Percentiles rank a stretch among this genome's conserved stretches.
Conservation (phyloP, 2,888 invertebrate species). For the Epirrita christyi region DNA sequence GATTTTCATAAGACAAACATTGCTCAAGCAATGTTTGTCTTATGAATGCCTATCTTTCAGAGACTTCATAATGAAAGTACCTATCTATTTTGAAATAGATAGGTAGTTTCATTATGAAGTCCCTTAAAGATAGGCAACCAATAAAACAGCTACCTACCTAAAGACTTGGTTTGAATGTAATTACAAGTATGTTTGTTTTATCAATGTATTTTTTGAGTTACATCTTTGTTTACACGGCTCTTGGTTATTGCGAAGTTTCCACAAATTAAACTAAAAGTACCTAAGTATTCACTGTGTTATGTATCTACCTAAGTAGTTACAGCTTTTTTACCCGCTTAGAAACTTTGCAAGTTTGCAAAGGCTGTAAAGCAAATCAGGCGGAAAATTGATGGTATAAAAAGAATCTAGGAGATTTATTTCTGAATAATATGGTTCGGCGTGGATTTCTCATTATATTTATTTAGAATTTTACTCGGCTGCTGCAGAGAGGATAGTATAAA, state of each 20-base stretch:
- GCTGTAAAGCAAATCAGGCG: slow-evolving; percentile 22
- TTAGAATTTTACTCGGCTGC: too few species aligned
- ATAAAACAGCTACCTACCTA: too few species aligned
- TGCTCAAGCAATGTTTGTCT: too few species aligned
- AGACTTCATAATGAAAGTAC: too few species aligned
- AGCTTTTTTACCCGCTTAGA: slow-evolving; percentile 20
- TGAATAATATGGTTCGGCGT: slow-evolving; percentile 8
- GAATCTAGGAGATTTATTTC: slow-evolving; percentile 13
- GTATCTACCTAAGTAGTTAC: slow-evolving; percentile 7
- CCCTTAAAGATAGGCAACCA: too few species aligned
- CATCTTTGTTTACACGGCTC: slow-evolving; percentile 24
- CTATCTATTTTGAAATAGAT: too few species aligned
- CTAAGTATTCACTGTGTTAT: slow-evolving; percentile 22
- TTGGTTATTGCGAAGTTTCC: slow-evolving; percentile 20
- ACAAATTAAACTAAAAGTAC: slow-evolving; percentile 15
- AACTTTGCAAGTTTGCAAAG: slow-evolving; percentile 30
- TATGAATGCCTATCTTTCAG: too few species aligned
- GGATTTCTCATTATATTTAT: too few species aligned
- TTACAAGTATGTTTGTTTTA: not conserved
- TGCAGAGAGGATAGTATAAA: too few species aligned
- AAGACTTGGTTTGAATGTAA: not conserved
- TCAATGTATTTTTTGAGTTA: slow-evolving; percentile 19
- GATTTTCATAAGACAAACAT: too few species aligned
- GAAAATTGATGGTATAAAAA: slow-evolving; percentile 27
- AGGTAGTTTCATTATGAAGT: too few species aligned